Percentiles rank a stretch among this genome's conserved stretches.
Conservation (phyloP, 2,113 vertebrate genomes). For the Heliornis fulica region DNA sequence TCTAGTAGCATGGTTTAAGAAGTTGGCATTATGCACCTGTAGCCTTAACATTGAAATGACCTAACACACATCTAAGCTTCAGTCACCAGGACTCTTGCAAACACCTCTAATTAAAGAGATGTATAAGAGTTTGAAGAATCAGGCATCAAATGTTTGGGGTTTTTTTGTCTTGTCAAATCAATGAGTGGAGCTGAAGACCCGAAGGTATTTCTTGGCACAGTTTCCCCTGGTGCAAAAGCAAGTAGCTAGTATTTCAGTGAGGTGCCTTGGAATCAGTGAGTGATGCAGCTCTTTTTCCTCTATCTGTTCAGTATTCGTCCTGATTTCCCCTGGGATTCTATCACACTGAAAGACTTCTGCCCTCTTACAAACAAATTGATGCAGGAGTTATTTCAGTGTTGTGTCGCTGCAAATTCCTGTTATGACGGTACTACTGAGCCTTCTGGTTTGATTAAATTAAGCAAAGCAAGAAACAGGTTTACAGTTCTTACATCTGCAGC, state of each 20-base stretch:
- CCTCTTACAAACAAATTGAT: neutral
- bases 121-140: neutral
- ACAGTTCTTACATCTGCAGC: neutral
- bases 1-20: neutral
- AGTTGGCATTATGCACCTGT: neutral
- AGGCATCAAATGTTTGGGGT: neutral
- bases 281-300: neutral
- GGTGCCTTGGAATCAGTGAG: neutral
- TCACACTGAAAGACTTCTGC: neutral
- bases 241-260: neutral
- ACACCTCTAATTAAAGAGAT: neutral
- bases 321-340: constrained; percentile 40
- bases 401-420: neutral
- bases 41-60: neutral
- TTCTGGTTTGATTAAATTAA: neutral
- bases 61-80: neutral
- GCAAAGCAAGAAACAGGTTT: neutral
- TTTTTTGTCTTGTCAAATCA: neutral
- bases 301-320: neutral
- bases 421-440: neutral
- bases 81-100: neutral
- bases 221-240: neutral
- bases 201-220: neutral
- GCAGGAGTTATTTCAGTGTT: neutral
- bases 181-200: neutral